Evolutionary conservation across 2,797 vertebrate genomes (phyloP), one percentile per base, ranked within the genome.

Genomic region (Pseudocheirus occidentalis): DNA sequence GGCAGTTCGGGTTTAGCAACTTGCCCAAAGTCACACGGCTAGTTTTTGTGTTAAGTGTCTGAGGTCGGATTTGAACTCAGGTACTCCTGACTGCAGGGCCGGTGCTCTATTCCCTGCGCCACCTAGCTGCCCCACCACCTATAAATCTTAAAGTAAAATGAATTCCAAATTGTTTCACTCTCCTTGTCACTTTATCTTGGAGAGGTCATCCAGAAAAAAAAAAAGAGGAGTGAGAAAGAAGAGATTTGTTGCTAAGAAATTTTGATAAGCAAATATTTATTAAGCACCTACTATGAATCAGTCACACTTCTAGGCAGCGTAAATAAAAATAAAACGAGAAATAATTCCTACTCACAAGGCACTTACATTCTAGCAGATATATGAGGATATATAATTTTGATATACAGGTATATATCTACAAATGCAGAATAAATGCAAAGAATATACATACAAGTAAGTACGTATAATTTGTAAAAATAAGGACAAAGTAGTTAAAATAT

Each of bases 101-200:
- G 53, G 53, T 54, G 9, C 10, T 54, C 53, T 54, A 54, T 11
- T 54, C 53, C 11, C 11, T 12, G 11, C 9, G 10, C 11, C 11
- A 54, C 53, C 53, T 54, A 54, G 53, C 53, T 1, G 12, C 11
- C 10, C 11, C 53, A 54, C n/a, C n/a, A n/a, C n/a, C n/a, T n/a
- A 54, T 54, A 55, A 55, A 55, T 59, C 53, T 94, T 95, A 62
- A 98, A 90, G 31, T 29, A 73, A 53, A 55, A 92, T 59, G 34
- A 89, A 90, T 93, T 91, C n/a, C 3, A 58, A 89, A 54, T 56
- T 31, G 66, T 96, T 96, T 95, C 0, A 1, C 6, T 91, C 56
- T 96, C 13, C 81, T 56, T 54, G 59, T 1, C 27, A 93, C 13
- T 34, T 50, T 81, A n/a, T 66, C 92, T 95, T 46, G 31, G 56